Evolutionary conservation across 2,888 invertebrate genomes (phyloP).

Genomic region (Drosophila diplacantha): DNA sequence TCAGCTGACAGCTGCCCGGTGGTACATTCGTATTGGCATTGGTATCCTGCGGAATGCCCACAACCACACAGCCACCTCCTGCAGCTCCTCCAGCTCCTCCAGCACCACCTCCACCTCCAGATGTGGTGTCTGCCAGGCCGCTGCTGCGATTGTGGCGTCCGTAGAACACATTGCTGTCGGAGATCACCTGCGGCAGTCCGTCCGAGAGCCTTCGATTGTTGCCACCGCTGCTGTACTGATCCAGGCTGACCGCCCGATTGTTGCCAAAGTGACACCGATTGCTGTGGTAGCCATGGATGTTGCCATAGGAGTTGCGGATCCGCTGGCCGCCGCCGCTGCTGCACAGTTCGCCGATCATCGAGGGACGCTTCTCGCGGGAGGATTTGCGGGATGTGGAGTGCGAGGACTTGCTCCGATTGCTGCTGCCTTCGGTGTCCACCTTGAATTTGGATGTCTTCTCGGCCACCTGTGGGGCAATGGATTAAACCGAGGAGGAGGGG

Average conservation of each 20-base stretch:
- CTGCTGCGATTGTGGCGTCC: conserved; percentile 75
- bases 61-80: conserved; percentile 11
- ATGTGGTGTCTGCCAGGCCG: conserved; percentile 54
- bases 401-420: conserved; percentile 80
- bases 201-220: conserved; percentile 78
- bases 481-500: background rate
- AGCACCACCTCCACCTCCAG: background rate
- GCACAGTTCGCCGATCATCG: conserved; percentile 78
- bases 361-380: conserved; percentile 81
- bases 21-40: conserved; percentile 36
- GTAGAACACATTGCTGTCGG: conserved; percentile 78
- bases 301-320: conserved; percentile 78
- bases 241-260: conserved; percentile 78
- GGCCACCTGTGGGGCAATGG: conserved; percentile 75
- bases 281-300: conserved; percentile 77
- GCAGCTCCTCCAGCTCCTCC: background rate
- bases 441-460: conserved; percentile 87
- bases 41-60: conserved; percentile 27
- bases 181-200: conserved; percentile 77
- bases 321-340: conserved; percentile 77
- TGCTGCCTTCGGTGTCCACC: conserved; percentile 84
- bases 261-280: conserved; percentile 78
- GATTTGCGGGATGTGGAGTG: conserved; percentile 84
- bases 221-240: conserved; percentile 75
- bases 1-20: conserved; percentile 20